Conservation (phyloP, 2,888 invertebrate species). For the Nomada goodeniana region DNA sequence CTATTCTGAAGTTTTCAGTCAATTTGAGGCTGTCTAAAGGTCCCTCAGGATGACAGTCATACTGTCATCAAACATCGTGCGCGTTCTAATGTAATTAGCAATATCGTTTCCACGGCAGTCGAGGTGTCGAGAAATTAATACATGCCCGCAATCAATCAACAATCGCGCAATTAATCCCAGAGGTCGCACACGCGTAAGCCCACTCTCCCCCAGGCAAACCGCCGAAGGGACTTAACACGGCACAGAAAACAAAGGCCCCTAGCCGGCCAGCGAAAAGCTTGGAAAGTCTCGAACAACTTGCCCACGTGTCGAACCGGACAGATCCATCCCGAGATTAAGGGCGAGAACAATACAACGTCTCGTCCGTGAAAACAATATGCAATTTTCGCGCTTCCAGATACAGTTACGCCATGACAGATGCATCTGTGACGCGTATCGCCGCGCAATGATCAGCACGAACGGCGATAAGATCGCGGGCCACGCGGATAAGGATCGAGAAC, state of each 20-base stretch:
- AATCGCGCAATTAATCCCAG: neutral
- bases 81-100: too few relatives aligned
- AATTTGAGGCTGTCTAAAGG: too few relatives aligned
- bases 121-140: too few relatives aligned
- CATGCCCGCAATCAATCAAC: too few relatives aligned
- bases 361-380: conserved; percentile 20
- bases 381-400: conserved; percentile 31
- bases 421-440: conserved; percentile 31
- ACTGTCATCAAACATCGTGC: too few relatives aligned
- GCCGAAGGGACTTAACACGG: neutral
- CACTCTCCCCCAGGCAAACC: neutral
- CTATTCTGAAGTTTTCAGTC: too few relatives aligned
- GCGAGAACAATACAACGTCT: conserved; percentile 2
- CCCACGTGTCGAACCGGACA: neutral
- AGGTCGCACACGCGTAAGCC: neutral
- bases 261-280: neutral
- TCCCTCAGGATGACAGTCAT: too few relatives aligned
- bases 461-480: conserved; percentile 43
- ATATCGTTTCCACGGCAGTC: too few relatives aligned
- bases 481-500: conserved; percentile 49
- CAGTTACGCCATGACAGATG: conserved; percentile 19
- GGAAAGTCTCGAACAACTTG: neutral
- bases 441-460: conserved; percentile 38
- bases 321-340: conserved; percentile 12
- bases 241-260: neutral